Evolutionary conservation across 2,797 vertebrate species (phyloP).

Genomic region (Hippoglossus hippoglossus): DNA sequence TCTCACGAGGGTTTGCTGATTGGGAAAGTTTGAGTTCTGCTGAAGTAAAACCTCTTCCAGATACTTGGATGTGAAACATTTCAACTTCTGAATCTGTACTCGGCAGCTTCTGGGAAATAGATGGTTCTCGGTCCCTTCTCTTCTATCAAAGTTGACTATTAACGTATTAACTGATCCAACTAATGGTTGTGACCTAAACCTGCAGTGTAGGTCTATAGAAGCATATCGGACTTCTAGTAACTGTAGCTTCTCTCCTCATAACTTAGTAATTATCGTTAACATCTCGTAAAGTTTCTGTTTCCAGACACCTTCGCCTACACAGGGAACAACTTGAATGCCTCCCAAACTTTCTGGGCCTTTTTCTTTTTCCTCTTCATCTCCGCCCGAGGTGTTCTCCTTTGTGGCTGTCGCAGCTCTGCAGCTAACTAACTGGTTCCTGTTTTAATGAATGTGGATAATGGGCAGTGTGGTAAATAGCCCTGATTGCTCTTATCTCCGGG

Average conservation of each 20-base stretch:
- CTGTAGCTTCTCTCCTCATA: no score
- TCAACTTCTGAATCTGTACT: neutral
- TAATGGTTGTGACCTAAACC: no score
- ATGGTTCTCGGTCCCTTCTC: no score
- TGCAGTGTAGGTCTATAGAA: no score
- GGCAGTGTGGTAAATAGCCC: conserved; percentile 73
- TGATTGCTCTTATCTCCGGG: conserved; percentile 71
- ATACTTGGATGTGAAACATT: neutral
- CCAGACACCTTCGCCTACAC: neutral
- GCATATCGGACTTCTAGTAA: no score
- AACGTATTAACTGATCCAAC: no score
- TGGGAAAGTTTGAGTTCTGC: neutral
- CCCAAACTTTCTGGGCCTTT: conserved; percentile 9
- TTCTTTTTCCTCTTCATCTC: conserved; percentile 4
- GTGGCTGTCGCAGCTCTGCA: conserved; percentile 21
- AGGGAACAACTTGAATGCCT: neutral
- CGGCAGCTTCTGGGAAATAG: neutral
- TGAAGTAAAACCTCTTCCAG: neutral
- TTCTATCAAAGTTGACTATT: no score
- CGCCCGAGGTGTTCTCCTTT: neutral
- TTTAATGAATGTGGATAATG: conserved; percentile 75
- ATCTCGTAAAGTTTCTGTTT: neutral
- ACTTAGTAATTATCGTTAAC: neutral
- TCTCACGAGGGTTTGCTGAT: no score
- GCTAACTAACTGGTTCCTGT: conserved; percentile 41